Evolutionary conservation across 2,113 vertebrate species (phyloP), one percentile per base, ranked within the genome.

Genomic region (Lophotis ruficrista): DNA sequence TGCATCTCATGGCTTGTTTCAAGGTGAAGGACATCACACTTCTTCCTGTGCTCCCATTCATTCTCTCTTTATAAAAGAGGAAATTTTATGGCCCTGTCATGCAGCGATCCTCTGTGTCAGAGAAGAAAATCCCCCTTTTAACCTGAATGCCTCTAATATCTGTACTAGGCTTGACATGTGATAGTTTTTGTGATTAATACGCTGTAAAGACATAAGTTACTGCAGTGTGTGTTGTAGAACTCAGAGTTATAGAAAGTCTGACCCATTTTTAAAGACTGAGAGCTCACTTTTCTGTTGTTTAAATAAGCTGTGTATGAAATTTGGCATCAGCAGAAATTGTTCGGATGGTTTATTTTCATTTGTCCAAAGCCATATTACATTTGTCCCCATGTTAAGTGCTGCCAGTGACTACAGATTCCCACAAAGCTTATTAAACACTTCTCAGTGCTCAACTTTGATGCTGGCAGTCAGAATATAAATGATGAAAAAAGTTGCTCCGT

Each of bases 81-180:
- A 69, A 56, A 71, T 68, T 93, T 58, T 58, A 81, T 89, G 53
- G 50, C 58, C 71, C n/a, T 81, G 54, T 57, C 62, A 51, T 37
- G n/a, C 78, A 57, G 17, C 56, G 27, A 83, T 90, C 48, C 53
- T 75, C 84, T 87, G 37, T 93, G 83, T 37, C 71, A 87, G 56
- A 90, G 71, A 41, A 96, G 82, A 92, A 97, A 95, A 93, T 93
- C 43, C 35, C n/a, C 43, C 27, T 87, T 93, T 96, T 82, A 93
- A 90, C 69, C 53, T 35, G n/a, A 56, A 75, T 88, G 58, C 20
- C 61, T 89, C 22, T 64, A 90, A 89, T 93, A 87, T 53, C 58
- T 6, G 0, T 50, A 31, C 57, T 73, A 45, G 60, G 30, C 56
- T 94, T 95, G 83, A 93, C 35, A 27, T 14, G 30, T 60, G 69